Base-by-base conservation (phyloP, 1,140 invertebrate species). In the Brachionus calyciflorus region DNA sequence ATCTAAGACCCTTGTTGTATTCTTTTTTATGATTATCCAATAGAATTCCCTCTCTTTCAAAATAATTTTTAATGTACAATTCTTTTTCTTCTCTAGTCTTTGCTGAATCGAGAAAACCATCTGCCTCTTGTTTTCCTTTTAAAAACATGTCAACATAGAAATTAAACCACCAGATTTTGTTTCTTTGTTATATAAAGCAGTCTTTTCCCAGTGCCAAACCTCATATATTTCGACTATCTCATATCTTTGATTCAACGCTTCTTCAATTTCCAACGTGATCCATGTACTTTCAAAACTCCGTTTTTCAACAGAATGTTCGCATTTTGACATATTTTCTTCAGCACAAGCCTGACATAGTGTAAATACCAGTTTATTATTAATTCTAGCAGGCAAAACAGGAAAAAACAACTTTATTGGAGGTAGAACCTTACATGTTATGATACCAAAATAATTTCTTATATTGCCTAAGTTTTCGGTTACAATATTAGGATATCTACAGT, bases 201-300 rank as follows among this genome's bases (percentile, higher is more conserved):
- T 80, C 28, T 1, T 76, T 60, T 17, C 44, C 51, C 82, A 83
- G 33, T 84, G 77, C 81, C 82, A 85, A 10, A 85, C 80, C 78
- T 86, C 83, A 44, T 78, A 80, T 19, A 85, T 79, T 17, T 82
- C 55, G 3, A 82, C 0, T 28, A 87, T 79, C 69, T 77, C 77
- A 57, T 86, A 85, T 1, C 82, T 83, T 57, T 78, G 77, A 33
- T 81, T 53, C 0, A 83, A 26, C 0, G 85, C 84, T 75, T 82
- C 80, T 30, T 69, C 21, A 5, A 86, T 12, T 79, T 86, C 85
- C 21, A 82, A 79, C 7, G 79, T 78, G 0, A 82, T 80, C 81
- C 82, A 86, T 3, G 82, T 84, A 57, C 84, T 84, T 0, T 79
- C 9, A 86, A 77, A 0, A 70, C 26, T 30, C 83, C 76, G 46